Conservation (phyloP, 1,140 invertebrate species). For the Megalonaias nervosa region DNA sequence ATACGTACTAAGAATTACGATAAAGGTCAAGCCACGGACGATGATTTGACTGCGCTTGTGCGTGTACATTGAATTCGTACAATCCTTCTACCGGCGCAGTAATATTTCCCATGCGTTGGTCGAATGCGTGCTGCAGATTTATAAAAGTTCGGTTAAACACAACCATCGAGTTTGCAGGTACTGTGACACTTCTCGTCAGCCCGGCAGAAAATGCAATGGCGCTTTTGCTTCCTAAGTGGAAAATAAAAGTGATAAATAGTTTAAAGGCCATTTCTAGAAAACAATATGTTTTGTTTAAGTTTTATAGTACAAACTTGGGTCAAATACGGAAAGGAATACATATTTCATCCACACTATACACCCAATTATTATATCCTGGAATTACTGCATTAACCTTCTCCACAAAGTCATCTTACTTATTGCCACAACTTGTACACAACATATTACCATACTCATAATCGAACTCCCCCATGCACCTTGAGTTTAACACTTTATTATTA, state of each 20-base stretch:
- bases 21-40: constrained; percentile 1
- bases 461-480: too few relatives aligned
- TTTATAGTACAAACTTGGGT: too few relatives aligned
- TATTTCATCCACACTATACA: too few relatives aligned
- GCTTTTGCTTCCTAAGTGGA: not conserved
- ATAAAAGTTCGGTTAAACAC: constrained; percentile 3
- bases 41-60: not conserved
- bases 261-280: too few relatives aligned
- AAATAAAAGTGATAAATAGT: not conserved
- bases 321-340: too few relatives aligned
- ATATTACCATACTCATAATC: too few relatives aligned
- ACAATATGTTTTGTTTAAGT: too few relatives aligned
- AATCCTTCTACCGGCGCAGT: not conserved
- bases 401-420: too few relatives aligned
- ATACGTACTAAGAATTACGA: constrained; percentile 2
- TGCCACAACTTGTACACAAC: too few relatives aligned
- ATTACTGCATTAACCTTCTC: too few relatives aligned
- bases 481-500: too few relatives aligned
- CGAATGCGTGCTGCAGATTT: constrained; percentile 2
- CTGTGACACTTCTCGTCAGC: not conserved
- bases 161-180: not conserved
- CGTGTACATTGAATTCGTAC: constrained; percentile 22
- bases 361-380: too few relatives aligned
- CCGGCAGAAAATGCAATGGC: constrained; percentile 16
- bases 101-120: not conserved